Conservation (phyloP, 2,797 vertebrate species). For the Eulemur coronatus region DNA sequence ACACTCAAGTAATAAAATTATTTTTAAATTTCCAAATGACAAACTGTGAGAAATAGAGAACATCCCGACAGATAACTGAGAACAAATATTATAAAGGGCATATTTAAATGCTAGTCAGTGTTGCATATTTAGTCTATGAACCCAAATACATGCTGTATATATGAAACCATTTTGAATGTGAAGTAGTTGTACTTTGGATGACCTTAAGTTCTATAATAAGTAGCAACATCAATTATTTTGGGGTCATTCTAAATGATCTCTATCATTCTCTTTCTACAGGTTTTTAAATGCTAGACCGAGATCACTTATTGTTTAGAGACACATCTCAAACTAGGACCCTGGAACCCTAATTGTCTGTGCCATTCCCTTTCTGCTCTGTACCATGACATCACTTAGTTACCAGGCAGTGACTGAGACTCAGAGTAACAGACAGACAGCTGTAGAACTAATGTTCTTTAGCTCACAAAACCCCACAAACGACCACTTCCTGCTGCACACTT, state of each 20-base stretch:
- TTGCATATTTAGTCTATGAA: not conserved
- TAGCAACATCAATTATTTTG: not conserved
- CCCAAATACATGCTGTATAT: not conserved
- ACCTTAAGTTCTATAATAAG: not conserved
- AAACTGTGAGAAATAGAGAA: slow-evolving; percentile 4
- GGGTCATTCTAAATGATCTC: not conserved
- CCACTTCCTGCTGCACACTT: not conserved
- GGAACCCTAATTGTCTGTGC: not conserved
- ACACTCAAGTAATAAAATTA: slow-evolving; percentile 2
- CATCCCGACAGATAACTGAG: not conserved
- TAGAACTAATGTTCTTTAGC: not conserved
- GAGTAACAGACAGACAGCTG: not conserved
- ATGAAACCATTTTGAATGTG: not conserved
- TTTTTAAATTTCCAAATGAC: slow-evolving; percentile 43
- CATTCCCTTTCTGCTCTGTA: not conserved
- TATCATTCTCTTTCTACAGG: not conserved
- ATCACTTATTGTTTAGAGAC: not conserved
- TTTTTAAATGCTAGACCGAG: not conserved
- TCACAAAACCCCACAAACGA: not conserved
- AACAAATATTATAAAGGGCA: not conserved
- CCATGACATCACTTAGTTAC: not conserved
- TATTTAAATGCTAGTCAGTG: not conserved
- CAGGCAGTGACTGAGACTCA: not conserved
- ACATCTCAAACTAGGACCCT: not conserved
- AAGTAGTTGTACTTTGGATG: not conserved